phyloP scores from a whole-genome alignment of 2,113 vertebrate species.

The Hyaena hyaena region DNA sequence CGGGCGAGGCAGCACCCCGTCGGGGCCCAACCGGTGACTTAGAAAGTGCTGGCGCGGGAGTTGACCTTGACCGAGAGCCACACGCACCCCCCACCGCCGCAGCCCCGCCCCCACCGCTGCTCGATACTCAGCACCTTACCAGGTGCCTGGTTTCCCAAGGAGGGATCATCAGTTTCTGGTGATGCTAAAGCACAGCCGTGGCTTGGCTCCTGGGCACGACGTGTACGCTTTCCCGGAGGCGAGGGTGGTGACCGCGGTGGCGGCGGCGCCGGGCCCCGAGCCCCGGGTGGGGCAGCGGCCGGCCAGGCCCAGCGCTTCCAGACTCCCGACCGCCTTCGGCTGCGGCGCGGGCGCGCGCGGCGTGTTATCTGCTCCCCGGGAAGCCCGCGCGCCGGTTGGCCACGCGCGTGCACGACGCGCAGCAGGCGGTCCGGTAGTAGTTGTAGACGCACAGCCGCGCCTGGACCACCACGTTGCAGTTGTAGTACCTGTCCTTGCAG shows the following conservation, averaged over 20 bases:
- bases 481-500: conserved; percentile 96
- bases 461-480: conserved; percentile 98
- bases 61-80: conserved; percentile 10
- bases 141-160: conserved; percentile 59
- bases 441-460: conserved; percentile 97
- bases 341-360: conserved; percentile 11
- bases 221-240: conserved; percentile 49
- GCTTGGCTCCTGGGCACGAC: conserved; percentile 67
- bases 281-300: not conserved
- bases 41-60: not conserved
- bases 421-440: conserved; percentile 96
- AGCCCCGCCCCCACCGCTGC: not conserved
- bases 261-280: conserved; percentile 38
- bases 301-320: conserved; percentile 36
- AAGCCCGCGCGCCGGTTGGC: conserved; percentile 86
- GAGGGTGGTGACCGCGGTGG: conserved; percentile 23
- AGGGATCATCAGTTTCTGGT: conserved; percentile 13
- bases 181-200: conserved; percentile 46
- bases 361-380: conserved; percentile 90
- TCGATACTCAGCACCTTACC: conserved; percentile 38
- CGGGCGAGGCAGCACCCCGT: not conserved
- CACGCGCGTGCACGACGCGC: conserved; percentile 91
- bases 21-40: not conserved
- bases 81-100: too few relatives aligned
- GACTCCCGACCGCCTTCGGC: not conserved